Percentiles rank a stretch among this genome's conserved stretches.
phyloP scores from a whole-genome alignment of 2,113 vertebrate genomes.

The Carassius auratus region DNA sequence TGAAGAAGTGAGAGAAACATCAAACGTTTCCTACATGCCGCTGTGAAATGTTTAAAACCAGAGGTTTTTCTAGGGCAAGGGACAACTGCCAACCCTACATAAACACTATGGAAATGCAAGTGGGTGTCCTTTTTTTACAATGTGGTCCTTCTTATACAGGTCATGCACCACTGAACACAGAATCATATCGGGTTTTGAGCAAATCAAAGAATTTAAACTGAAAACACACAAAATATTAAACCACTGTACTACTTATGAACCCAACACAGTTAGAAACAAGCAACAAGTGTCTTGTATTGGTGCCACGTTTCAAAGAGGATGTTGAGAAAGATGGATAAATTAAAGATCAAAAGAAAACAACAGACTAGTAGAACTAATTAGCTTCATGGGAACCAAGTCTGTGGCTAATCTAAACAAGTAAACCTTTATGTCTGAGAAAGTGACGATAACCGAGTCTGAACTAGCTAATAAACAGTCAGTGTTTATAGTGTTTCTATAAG shows the following conservation, averaged over 20 bases:
- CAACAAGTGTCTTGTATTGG: neutral
- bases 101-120: neutral
- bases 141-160: neutral
- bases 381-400: neutral
- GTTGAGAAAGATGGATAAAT: slow-evolving; percentile 1
- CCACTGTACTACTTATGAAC: neutral
- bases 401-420: neutral
- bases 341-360: neutral
- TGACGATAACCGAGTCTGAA: neutral
- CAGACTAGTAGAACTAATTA: neutral
- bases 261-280: neutral
- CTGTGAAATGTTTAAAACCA: slow-evolving; percentile 31
- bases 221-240: neutral
- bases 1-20: slow-evolving; percentile 25
- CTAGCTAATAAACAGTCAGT: neutral
- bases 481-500: neutral
- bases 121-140: neutral
- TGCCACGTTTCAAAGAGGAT: slow-evolving; percentile 16
- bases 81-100: neutral
- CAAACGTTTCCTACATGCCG: slow-evolving; percentile 33
- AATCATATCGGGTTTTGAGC: neutral
- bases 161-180: neutral
- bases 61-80: slow-evolving; percentile 36
- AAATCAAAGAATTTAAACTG: neutral
- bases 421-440: neutral